Evolutionary conservation across 2,797 vertebrate genomes (phyloP).

Genomic region (Champsocephalus esox): DNA sequence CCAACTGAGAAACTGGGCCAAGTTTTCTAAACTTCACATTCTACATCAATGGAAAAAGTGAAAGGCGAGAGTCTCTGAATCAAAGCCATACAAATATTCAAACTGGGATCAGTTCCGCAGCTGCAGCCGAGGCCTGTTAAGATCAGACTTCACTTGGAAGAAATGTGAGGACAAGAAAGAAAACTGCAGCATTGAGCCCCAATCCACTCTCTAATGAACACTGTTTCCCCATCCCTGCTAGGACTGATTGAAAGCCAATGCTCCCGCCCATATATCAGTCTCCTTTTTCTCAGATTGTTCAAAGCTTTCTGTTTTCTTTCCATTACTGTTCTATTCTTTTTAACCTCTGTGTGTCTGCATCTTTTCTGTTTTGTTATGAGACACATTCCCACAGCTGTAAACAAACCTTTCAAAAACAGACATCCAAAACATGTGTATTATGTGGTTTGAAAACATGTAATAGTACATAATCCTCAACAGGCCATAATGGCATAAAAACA

Average conservation of each 20-base stretch:
- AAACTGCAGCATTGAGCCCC: constrained; percentile 29
- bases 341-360: neutral
- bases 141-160: constrained; percentile 30
- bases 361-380: constrained; percentile 12
- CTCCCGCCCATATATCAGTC: constrained; percentile 17
- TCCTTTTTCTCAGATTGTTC: neutral
- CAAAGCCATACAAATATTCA: constrained; percentile 25
- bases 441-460: constrained; percentile 7
- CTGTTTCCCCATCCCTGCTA: constrained; percentile 9
- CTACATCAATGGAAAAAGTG: neutral
- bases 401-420: constrained; percentile 12
- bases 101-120: constrained; percentile 17
- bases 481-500: neutral
- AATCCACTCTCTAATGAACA: constrained; percentile 26
- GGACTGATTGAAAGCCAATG: constrained; percentile 36
- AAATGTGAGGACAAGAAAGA: constrained; percentile 21
- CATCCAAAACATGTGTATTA: constrained; percentile 7
- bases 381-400: neutral
- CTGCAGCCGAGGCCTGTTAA: constrained; percentile 16
- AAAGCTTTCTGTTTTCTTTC: neutral
- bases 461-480: constrained; percentile 2
- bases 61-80: constrained; percentile 30
- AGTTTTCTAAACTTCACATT: constrained; percentile 16
- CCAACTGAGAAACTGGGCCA: constrained; percentile 27
- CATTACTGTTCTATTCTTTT: neutral